These are phyloP conservation scores for Blera fallax DNA, from an alignment of 2,888 invertebrate species.

Conservation along the genomic window DNA sequence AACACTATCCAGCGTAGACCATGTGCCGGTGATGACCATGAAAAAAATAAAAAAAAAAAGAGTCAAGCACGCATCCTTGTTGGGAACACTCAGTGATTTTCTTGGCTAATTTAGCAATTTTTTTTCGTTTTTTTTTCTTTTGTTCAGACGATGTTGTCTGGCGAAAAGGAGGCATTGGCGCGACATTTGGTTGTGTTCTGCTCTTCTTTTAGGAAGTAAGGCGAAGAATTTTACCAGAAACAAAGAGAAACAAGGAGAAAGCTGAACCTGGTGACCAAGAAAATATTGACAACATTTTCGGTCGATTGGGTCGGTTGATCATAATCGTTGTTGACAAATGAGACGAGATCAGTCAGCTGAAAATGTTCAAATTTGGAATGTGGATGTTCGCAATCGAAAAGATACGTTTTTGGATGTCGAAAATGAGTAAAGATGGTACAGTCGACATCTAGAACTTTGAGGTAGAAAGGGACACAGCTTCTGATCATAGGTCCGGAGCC, in stretches of 20 bases:
- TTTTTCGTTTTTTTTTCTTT: conserved; percentile 9
- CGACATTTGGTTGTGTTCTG: conserved; percentile 25
- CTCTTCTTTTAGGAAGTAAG: conserved; percentile 10
- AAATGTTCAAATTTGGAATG: not conserved
- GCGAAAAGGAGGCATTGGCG: conserved; percentile 14
- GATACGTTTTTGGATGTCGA: too few relatives aligned
- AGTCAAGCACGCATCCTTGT: conserved; percentile 32
- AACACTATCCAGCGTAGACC: conserved; percentile 43
- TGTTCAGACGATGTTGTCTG: conserved; percentile 36
- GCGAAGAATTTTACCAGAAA: not conserved
- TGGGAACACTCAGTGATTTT: conserved; percentile 64
- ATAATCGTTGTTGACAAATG: conserved; percentile 7
- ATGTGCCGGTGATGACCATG: too few relatives aligned
- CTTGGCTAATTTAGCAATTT: conserved; percentile 68
- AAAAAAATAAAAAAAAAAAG: too few relatives aligned
- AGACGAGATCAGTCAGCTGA: conserved; percentile 44
- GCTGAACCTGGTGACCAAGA: conserved; percentile 10
- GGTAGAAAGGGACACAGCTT: too few relatives aligned
- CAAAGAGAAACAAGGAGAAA: not conserved
- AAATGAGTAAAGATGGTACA: too few relatives aligned
- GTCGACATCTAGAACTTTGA: too few relatives aligned
- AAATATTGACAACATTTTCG: conserved; percentile 32
- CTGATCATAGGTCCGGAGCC: too few relatives aligned
- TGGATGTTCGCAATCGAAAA: too few relatives aligned
- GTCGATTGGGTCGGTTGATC: conserved; percentile 30